These are phyloP conservation scores for Cyanoramphus novaezelandiae DNA, from an alignment of 2,113 vertebrate species.

Conservation along the genomic window DNA sequence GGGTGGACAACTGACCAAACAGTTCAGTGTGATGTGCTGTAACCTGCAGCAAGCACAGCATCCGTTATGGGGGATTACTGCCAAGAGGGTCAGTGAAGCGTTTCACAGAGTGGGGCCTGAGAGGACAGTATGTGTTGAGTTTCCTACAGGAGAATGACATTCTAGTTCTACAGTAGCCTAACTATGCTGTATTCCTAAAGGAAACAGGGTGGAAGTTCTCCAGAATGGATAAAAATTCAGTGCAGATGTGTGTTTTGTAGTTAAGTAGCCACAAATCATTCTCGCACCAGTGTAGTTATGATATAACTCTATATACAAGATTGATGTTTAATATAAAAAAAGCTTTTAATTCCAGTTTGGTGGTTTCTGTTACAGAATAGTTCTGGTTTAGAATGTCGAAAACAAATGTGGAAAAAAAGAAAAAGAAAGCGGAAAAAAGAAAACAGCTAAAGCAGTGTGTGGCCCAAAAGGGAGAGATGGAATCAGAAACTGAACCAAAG, in stretches of 20 bases:
- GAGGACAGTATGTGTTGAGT: accelerated
- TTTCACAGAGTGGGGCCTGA: neutral
- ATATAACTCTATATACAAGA: neutral
- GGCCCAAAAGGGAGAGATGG: neutral
- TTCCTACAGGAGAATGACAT: neutral
- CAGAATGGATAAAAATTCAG: neutral
- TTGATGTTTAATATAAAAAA: neutral
- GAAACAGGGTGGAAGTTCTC: neutral
- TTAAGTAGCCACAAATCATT: neutral
- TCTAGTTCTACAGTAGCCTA: neutral
- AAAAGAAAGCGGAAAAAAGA: conserved; percentile 26
- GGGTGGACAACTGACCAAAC: neutral
- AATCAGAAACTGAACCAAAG: neutral
- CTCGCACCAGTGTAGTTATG: accelerated
- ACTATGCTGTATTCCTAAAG: neutral
- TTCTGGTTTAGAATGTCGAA: conserved; percentile 44
- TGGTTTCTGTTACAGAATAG: neutral
- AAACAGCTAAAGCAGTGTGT: neutral
- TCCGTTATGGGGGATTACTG: accelerated
- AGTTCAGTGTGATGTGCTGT: accelerated
- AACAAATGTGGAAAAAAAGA: neutral
- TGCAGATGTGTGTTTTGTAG: neutral
- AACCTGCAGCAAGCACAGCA: neutral
- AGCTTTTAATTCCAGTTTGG: neutral
- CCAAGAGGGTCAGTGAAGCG: neutral